Evolutionary conservation across 2,888 invertebrate genomes (phyloP).

Genomic region (Erannis defoliaria): DNA sequence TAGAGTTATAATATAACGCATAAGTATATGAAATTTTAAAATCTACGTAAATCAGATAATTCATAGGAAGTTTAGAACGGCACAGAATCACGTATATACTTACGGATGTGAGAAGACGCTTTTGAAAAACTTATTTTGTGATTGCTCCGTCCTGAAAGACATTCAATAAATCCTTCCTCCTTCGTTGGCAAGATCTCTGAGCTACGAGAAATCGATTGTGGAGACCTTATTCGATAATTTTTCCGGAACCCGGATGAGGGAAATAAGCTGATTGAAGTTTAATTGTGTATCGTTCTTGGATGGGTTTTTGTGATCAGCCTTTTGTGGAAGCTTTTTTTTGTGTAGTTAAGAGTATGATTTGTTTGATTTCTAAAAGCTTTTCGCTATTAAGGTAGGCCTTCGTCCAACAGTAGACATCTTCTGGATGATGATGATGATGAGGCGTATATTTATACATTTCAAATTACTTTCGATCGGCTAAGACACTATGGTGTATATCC

Average conservation of each 20-base stretch:
- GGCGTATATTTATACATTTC: too few relatives aligned
- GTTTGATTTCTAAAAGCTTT: not conserved
- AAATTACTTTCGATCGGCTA: too few relatives aligned
- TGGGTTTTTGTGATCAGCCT: conserved; percentile 10
- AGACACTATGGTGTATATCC: too few relatives aligned
- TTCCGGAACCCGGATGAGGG: conserved; percentile 39
- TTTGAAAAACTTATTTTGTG: conserved; percentile 47
- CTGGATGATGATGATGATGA: too few relatives aligned
- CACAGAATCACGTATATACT: not conserved
- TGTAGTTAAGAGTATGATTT: conserved; percentile 7
- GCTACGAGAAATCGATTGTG: conserved; percentile 47
- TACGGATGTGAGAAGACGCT: conserved; percentile 12
- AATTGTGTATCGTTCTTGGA: conserved; percentile 26
- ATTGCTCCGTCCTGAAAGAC: conserved; percentile 51
- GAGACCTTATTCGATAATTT: conserved; percentile 49
- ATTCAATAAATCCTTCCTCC: conserved; percentile 49
- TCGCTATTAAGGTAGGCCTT: not conserved
- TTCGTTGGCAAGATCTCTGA: conserved; percentile 49
- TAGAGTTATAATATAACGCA: too few relatives aligned
- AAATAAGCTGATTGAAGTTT: conserved; percentile 40
- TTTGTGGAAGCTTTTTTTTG: conserved; percentile 6
- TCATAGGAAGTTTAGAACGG: not conserved
- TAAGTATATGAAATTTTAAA: too few relatives aligned
- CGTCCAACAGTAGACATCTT: too few relatives aligned
- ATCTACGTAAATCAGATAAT: not conserved